Evolutionary conservation across 2,797 vertebrate genomes (phyloP), one percentile per base, ranked within the genome.

Genomic region (Tachyglossus aculeatus): DNA sequence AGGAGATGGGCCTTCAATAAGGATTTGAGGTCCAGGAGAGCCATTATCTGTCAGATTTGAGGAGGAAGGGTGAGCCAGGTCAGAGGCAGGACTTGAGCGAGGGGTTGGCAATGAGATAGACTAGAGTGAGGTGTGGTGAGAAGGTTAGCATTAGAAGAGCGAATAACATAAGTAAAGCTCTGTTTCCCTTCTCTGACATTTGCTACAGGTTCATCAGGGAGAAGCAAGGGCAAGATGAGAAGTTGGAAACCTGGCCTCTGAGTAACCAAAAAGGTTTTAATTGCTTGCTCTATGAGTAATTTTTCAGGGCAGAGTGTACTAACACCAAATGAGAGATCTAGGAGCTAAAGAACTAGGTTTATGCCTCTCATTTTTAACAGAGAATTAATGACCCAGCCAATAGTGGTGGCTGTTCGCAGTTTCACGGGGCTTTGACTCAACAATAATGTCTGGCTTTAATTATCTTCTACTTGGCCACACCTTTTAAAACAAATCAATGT

Each of bases 211-310:
- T 12, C 43, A 41, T 70, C 37, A 76, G 72, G 67, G 54, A 69
- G 78, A 81, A 72, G 52, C 38, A 32, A 41, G 0, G 0, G 7
- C 59, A 24, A 63, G 70, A 1, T 10, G 9, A 7, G 12, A 4
- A 60, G 55, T 54, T 57, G 67, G 63, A 80, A 83, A 78, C n/a
- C 9, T 43, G 71, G 1, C 9, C 16, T 68, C 80, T n/a, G n/a
- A n/a, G n/a, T 67, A 54, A 62, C 21, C 6, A 58, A 12, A 15
- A 67, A 52, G 55, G 71, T 55, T 71, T 78, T 72, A 80, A 66
- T 77, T 76, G 24, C 21, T 14, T 57, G 22, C n/a, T n/a, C n/a
- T n/a, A 48, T 59, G 73, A 67, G 21, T 76, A 74, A 33, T 33
- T 2, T 6, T 80, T 72, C 39, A 37, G 47, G 37, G 56, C 51